These are phyloP conservation scores for Ibidorhyncha struthersii DNA, from an alignment of 2,113 vertebrate species.

Conservation along the genomic window DNA sequence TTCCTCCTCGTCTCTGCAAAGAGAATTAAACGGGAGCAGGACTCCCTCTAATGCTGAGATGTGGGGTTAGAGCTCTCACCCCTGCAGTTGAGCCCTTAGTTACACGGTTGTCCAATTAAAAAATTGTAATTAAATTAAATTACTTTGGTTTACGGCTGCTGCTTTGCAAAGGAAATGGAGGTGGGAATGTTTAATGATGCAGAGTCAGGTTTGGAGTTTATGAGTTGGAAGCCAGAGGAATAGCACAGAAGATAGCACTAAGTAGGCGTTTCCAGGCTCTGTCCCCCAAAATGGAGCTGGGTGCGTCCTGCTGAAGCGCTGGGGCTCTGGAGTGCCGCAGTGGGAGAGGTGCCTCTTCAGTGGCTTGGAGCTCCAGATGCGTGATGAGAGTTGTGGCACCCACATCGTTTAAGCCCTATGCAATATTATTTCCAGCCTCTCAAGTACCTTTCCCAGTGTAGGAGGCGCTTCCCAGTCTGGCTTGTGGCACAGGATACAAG, in stretches of 20 bases:
- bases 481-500: background rate
- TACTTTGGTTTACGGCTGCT: background rate
- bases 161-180: background rate
- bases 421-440: background rate
- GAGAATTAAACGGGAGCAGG: background rate
- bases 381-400: background rate
- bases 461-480: background rate
- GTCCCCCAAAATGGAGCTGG: background rate
- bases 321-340: background rate
- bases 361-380: no score
- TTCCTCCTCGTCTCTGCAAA: background rate
- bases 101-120: background rate
- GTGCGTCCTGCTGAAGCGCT: background rate
- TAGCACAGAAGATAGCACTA: background rate
- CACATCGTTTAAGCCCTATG: background rate
- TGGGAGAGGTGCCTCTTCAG: background rate
- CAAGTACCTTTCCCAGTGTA: background rate
- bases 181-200: background rate
- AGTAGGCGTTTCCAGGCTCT: background rate
- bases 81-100: background rate
- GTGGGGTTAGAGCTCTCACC: background rate
- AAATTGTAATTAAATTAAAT: background rate
- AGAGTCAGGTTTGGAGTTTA: background rate
- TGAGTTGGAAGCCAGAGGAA: background rate
- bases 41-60: constrained; percentile 7